Conservation (phyloP, 2,888 invertebrate species). For the Dicyrtoma fusca region DNA sequence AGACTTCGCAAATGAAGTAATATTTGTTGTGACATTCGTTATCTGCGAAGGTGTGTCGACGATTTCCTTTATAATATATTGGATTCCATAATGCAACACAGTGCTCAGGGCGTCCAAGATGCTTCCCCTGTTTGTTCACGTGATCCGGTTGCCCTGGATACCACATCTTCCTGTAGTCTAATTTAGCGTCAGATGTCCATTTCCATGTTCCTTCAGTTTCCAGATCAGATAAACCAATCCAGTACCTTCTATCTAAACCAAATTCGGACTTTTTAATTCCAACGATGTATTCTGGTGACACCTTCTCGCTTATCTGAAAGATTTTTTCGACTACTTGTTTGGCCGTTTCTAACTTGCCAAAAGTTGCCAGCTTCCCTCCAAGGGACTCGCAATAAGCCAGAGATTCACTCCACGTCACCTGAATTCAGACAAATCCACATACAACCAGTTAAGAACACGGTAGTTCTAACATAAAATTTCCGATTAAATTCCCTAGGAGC, state of each 20-base stretch:
- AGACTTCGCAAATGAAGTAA: slow-evolving; percentile 37
- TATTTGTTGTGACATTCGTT: slow-evolving; percentile 25
- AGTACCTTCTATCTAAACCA: slow-evolving; percentile 41
- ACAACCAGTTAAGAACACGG: too few relatives aligned
- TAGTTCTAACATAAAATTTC: too few relatives aligned
- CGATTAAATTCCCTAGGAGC: too few relatives aligned
- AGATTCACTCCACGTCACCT: slow-evolving; percentile 17
- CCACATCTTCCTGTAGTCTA: slow-evolving; percentile 16
- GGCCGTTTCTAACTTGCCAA: neutral
- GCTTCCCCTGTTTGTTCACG: neutral
- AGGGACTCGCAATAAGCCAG: neutral
- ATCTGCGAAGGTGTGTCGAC: slow-evolving; percentile 34
- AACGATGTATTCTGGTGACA: neutral
- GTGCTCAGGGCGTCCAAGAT: slow-evolving; percentile 33
- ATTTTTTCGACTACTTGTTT: neutral
- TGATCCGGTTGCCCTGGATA: slow-evolving; percentile 38
- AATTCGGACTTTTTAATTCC: slow-evolving; percentile 33
- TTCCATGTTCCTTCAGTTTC: slow-evolving; percentile 23
- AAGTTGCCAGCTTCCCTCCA: neutral
- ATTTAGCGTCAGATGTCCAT: neutral
- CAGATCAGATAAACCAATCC: slow-evolving; percentile 43
- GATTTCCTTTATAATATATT: slow-evolving; percentile 10
- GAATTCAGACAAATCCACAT: neutral
- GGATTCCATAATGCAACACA: slow-evolving; percentile 42
- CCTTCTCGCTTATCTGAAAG: neutral